A percentile compares a stretch with the other conserved stretches of the same genome.
These are phyloP conservation scores for Saiga tatarica DNA, from an alignment of 2,113 vertebrate genomes.

Conservation along the genomic window DNA sequence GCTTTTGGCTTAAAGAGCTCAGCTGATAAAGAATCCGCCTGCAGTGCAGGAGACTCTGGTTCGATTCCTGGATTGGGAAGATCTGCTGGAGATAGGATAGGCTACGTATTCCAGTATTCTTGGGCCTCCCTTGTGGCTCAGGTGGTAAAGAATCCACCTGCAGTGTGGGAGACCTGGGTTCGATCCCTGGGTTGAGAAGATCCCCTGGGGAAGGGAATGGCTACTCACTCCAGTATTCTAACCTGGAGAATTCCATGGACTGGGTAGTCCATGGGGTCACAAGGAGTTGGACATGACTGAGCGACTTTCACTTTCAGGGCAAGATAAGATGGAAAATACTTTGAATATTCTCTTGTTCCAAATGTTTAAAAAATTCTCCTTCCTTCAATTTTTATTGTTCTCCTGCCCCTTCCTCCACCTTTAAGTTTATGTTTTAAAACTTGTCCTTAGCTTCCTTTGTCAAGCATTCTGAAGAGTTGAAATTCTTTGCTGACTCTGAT, in stretches of 20 bases:
- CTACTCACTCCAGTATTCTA: background rate
- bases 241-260: background rate
- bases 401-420: background rate
- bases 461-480: conserved; percentile 44
- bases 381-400: conserved; percentile 56
- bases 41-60: background rate
- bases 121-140: background rate
- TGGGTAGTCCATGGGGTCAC: background rate
- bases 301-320: conserved; percentile 11
- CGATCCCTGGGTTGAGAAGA: background rate
- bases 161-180: background rate
- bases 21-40: background rate
- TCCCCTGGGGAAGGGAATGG: background rate
- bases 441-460: conserved; percentile 24
- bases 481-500: background rate
- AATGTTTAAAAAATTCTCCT: conserved; percentile 39
- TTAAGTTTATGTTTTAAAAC: conserved; percentile 50
- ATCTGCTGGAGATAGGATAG: background rate
- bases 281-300: background rate
- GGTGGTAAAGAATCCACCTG: background rate
- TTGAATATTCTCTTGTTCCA: background rate
- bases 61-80: background rate
- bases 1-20: background rate
- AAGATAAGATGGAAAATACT: conserved; percentile 30
- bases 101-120: background rate